Percentiles rank a stretch among this genome's conserved stretches.
Conservation (phyloP, 2,113 vertebrate genomes). For the Ailuropoda melanoleuca region DNA sequence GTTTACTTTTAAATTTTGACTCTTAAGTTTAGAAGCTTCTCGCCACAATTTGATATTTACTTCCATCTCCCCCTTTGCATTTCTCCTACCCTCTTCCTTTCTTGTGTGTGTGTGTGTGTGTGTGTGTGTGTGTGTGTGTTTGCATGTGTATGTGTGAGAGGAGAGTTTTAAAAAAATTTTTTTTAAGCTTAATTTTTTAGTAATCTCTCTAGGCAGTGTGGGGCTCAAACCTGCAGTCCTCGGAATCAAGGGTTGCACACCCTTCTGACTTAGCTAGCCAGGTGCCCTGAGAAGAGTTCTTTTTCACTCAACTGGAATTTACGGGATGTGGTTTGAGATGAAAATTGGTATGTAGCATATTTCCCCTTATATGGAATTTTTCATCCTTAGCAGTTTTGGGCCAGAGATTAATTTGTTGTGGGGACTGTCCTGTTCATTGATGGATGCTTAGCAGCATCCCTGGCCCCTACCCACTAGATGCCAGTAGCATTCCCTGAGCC, state of each 20-base stretch:
- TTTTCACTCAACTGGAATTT: background rate
- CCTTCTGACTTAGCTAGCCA: background rate
- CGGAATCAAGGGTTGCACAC: background rate
- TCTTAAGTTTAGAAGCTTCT: background rate
- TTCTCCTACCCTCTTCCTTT: background rate
- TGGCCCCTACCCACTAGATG: background rate
- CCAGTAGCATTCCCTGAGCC: background rate
- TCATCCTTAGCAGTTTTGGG: background rate
- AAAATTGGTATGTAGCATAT: background rate
- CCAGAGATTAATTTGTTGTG: background rate
- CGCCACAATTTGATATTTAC: background rate
- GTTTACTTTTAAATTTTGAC: background rate
- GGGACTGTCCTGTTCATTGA: background rate
- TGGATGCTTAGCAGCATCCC: background rate
- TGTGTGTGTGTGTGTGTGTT: too few relatives aligned
- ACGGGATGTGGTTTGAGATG: background rate
- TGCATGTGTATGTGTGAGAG: background rate
- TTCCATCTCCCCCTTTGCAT: background rate
- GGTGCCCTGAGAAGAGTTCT: background rate
- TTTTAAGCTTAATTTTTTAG: background rate
- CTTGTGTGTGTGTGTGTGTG: background rate
- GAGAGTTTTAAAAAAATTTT: background rate
- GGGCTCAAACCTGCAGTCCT: background rate
- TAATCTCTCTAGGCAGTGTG: background rate
- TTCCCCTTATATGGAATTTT: background rate